Base-by-base conservation (phyloP, 2,888 invertebrate species). In the Parnassius smintheus region DNA sequence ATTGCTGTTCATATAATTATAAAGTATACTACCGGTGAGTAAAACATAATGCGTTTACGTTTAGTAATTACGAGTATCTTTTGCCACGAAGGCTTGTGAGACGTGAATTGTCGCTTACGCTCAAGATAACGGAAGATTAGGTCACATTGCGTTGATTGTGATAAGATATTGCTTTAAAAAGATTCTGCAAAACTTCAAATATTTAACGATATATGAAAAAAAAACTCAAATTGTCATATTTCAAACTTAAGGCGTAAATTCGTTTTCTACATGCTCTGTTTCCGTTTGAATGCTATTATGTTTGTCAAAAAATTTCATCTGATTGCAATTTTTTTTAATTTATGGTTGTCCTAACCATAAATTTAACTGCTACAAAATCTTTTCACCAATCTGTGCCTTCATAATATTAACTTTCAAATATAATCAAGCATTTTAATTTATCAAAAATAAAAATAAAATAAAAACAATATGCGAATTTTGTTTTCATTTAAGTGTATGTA, bases 111-210 rank as follows among this genome's bases (percentile, higher is more conserved):
- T 77, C 75, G 73, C 66, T 68, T 54, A 61, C 75, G 65, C 71
- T 70, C 71, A 70, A 88, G 91, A 91, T 91, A 91, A 89, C 91
- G 91, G 88, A 80, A 82, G 83, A 87, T 87, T 85, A 83, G 68
- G 75, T 72, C 69, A 82, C 86, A 88, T 88, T 85, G 87, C 80
- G 74, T 80, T 82, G 83, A 82, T 82, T 85, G 78, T 86, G 90
- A 91, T 91, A 89, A 91, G 82, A 85, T 75, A 69, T 64, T 55
- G 67, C 58, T 68, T 59, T 56, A 42, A 18, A 46, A 55, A 58
- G 49, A 54, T 55, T 58, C 42, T 35, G 42, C n/a, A 46, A 63
- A 59, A 42, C 11, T 35, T 51, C 12, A 45, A 59, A 55, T 22
- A 45, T 46, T 59, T 35, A 1, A 7, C 4, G 35, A 4, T 0